Base-by-base conservation (phyloP, 2,797 vertebrate species). In the Pipistrellus nathusii region DNA sequence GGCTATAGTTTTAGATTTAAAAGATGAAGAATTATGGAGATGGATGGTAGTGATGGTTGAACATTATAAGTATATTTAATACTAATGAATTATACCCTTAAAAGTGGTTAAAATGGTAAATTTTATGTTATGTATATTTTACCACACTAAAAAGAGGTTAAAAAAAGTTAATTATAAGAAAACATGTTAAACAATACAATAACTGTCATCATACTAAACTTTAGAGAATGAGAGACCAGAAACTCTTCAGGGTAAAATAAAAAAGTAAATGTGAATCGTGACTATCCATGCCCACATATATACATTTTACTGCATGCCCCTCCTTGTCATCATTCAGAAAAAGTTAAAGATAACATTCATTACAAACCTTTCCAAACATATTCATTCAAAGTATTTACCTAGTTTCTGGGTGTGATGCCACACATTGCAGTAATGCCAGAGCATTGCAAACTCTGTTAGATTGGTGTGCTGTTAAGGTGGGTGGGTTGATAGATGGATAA, bases 391-490 rank as follows among this genome's bases (percentile, higher is more conserved):
- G 62, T 2, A 21, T 17, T 98, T 97, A 99, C 99, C 99, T 98
- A 0, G 99, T 99, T 97, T 99, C 99, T 30, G 99, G 99, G 90
- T 99, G 99, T 0, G 99, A 99, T 66, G 99, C 99, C n/a, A 99
- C 99, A 98, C 99, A 99, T 55, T 99, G 99, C 35, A 99, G 97
- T 21, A 99, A 98, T 35, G 99, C 99, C 96, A 99, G 97, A 75
- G 99, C 99, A 71, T 99, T 99, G 97, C 99, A 99, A 91, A 99
- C 99, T 98, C 99, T 98, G 98, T 99, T 99, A 88, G 99, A 99
- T 80, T 99, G 99, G 98, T 99, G 99, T 95, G 99, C 99, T 77
- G 99, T 99, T 97, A 99, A 98, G 7, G 99, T 99, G 0, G 99
- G 99, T 53, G 99, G 99, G 95, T 99, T 99, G 97, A 99, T 99